Evolutionary conservation across 2,113 vertebrate species (phyloP), one percentile per base, ranked within the genome.

Genomic region (Aspiorhynchus laticeps): DNA sequence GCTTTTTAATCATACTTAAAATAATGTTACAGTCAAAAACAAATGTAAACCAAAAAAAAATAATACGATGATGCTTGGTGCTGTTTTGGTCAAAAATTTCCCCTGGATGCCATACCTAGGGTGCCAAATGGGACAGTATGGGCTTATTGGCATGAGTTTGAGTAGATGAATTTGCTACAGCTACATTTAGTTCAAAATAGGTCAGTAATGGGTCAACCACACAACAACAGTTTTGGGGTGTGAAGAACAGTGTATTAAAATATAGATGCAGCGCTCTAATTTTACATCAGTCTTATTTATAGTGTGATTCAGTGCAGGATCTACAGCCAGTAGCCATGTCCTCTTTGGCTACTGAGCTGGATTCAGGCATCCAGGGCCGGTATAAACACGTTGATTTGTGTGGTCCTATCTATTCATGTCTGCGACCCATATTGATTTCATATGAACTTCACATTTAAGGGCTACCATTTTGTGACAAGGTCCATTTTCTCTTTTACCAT

Each of bases 361-460:
- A 41, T 74, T 74, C 24, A n/a, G 11, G 17, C 43, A 26, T 26
- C 26, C 41, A 83, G 80, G 80, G 26, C 43, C 28, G 41, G 43
- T 84, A 74, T 84, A 74, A 84, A 84, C 12, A 2, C 11, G 19
- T 84, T 84, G 83, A 84, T 84, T 84, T 84, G 83, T 84, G 83
- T 59, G 83, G 38, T 83, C 53, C 71, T 75, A 21, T 87, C 69
- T 82, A 4, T 83, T 56, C 56, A 61, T 63, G 51, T 61, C 65
- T 10, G 26, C 19, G 19, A n/a, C 38, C 41, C 14, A 3, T 73
- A 87, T 87, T 87, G 86, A 87, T 87, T 87, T 87, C 43, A 74
- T 80, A 73, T 86, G 79, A 73, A 59, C 79, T 87, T 87, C 86
- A 86, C 85, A 53, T 83, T 79, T 83, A 63, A 87, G 86, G 53